phyloP scores from a whole-genome alignment of 1,140 invertebrate genomes.

The Lasioglossum albipes region DNA sequence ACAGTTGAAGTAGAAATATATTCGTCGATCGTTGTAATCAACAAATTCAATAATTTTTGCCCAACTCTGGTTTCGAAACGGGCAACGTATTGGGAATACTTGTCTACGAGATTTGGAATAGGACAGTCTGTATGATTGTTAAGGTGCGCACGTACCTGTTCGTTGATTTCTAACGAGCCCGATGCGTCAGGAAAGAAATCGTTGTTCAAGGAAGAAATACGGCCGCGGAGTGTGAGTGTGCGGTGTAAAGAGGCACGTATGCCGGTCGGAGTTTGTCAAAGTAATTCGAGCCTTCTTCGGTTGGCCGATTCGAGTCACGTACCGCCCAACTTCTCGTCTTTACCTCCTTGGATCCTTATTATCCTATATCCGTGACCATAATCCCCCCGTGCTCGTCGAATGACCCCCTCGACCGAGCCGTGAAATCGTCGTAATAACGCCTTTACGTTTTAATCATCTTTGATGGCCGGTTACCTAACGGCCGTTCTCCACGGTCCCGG shows the following conservation, averaged over 20 bases:
- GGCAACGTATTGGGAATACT: too few relatives aligned
- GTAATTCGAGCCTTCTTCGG: slow-evolving; percentile 71
- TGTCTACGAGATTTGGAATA: too few relatives aligned
- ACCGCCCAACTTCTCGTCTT: slow-evolving; percentile 73
- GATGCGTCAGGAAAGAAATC: background rate
- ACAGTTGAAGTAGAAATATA: too few relatives aligned
- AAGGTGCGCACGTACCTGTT: background rate
- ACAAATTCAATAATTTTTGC: too few relatives aligned
- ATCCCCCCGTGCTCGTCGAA: slow-evolving; percentile 48
- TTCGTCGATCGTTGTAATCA: too few relatives aligned
- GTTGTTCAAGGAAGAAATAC: background rate
- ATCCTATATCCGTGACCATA: slow-evolving; percentile 72
- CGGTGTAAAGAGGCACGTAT: slow-evolving; percentile 48
- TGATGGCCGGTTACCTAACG: background rate
- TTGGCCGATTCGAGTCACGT: slow-evolving; percentile 73
- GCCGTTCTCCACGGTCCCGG: background rate
- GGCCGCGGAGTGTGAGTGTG: background rate
- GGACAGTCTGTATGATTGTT: too few relatives aligned
- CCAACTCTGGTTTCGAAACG: too few relatives aligned
- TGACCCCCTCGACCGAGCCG: slow-evolving; percentile 53
- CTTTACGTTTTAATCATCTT: slow-evolving; percentile 52
- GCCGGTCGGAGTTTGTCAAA: slow-evolving; percentile 70
- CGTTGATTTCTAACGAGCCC: slow-evolving; percentile 44
- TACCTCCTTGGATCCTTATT: slow-evolving; percentile 75
- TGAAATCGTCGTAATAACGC: slow-evolving; percentile 61